A percentile compares a stretch with the other conserved stretches of the same genome.
Evolutionary conservation across 2,888 invertebrate species (phyloP).

Genomic region (Scelioninae gen. 1): DNA sequence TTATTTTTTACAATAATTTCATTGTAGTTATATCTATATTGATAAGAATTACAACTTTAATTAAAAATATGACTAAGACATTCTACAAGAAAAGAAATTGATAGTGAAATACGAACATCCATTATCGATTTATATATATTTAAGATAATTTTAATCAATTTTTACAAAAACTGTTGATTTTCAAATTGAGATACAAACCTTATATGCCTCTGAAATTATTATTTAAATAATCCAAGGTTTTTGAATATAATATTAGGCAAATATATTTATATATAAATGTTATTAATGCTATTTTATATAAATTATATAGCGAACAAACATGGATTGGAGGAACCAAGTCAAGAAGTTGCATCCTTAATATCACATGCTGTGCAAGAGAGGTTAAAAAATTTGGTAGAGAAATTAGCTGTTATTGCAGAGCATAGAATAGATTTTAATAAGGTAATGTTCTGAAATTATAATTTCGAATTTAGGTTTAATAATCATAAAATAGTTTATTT

Average conservation of each 20-base stretch:
- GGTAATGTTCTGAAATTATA: conserved; percentile 16
- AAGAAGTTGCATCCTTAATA: conserved; percentile 94
- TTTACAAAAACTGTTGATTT: no score
- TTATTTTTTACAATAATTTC: no score
- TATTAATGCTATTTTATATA: not conserved
- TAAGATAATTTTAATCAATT: not conserved
- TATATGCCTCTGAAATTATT: no score
- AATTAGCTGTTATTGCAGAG: conserved; percentile 96
- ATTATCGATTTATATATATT: no score
- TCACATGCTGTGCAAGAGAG: conserved; percentile 98
- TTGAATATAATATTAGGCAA: not conserved
- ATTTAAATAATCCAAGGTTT: not conserved
- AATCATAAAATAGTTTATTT: not conserved
- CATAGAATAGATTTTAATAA: conserved; percentile 94
- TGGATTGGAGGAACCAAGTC: conserved; percentile 93
- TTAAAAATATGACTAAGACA: no score
- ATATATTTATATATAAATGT: conserved; percentile 64
- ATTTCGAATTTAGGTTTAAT: not conserved
- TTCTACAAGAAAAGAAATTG: no score
- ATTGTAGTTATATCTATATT: no score
- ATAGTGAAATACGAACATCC: no score
- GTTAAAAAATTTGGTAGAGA: conserved; percentile 95
- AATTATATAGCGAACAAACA: conserved; percentile 85
- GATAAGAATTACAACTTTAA: no score
- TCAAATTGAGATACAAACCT: no score